Evolutionary conservation across 2,888 invertebrate species (phyloP).

Genomic region (Vesta saturnalis): DNA sequence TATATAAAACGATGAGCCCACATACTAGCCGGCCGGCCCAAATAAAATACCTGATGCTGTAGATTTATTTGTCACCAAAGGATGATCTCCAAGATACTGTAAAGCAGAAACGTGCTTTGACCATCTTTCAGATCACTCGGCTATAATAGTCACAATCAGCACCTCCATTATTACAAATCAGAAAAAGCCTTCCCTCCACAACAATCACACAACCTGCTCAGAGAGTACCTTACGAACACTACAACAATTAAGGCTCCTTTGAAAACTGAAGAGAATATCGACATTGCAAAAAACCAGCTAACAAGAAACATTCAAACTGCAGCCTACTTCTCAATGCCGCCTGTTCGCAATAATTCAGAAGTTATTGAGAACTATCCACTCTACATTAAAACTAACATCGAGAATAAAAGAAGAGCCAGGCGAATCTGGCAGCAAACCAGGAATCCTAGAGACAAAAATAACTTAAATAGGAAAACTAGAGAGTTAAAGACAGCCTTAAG

Average conservation of each 20-base stretch:
- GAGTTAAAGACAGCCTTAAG: too few relatives aligned
- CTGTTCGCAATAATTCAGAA: not conserved
- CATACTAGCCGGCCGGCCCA: conserved; percentile 8
- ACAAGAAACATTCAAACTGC: conserved; percentile 2
- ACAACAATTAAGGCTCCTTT: conserved; percentile 6
- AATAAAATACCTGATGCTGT: conserved; percentile 14
- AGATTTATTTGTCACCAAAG: conserved; percentile 16
- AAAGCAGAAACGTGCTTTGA: not conserved
- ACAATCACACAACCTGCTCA: conserved; percentile 15
- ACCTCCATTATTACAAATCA: not conserved
- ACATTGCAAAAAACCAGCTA: not conserved
- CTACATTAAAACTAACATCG: not conserved
- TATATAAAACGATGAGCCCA: too few relatives aligned
- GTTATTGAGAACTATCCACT: not conserved
- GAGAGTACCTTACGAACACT: conserved; percentile 19
- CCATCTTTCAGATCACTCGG: conserved; percentile 11
- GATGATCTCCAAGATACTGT: not conserved
- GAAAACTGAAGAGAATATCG: conserved; percentile 16
- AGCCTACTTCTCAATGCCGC: not conserved
- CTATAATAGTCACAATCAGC: conserved; percentile 5
- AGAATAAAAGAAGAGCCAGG: not conserved
- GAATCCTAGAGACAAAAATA: not conserved
- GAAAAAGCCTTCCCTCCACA: conserved; percentile 3
- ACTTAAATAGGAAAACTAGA: not conserved
- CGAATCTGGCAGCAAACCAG: conserved; percentile 4